A percentile compares a stretch with the other conserved stretches of the same genome.
These are phyloP conservation scores for Saccostrea echinata DNA, from an alignment of 1,140 invertebrate species.

Conservation along the genomic window DNA sequence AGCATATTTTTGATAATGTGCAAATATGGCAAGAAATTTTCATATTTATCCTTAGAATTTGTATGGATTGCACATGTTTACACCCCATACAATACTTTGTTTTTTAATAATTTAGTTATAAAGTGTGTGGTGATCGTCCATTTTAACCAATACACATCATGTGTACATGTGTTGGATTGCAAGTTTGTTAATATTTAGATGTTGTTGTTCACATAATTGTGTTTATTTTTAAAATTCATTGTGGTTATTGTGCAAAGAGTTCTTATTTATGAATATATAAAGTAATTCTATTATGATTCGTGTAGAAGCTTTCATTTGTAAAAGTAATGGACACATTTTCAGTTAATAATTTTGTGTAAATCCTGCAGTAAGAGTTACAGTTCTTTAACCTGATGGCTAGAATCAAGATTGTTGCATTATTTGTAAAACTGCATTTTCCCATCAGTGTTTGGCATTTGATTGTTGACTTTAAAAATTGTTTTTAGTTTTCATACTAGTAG, in stretches of 20 bases:
- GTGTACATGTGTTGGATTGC: not conserved
- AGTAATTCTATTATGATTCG: constrained; percentile 9
- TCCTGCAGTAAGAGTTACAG: not conserved
- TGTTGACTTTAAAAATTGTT: not conserved
- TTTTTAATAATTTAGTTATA: not conserved
- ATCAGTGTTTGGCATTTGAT: not conserved
- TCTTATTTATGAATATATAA: constrained; percentile 16
- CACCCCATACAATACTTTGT: not conserved
- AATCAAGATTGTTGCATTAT: not conserved
- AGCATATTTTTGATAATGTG: not conserved
- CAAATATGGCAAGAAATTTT: not conserved
- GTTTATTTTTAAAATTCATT: not conserved
- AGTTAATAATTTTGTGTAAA: not conserved
- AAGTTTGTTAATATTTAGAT: constrained; percentile 2
- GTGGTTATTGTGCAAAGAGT: not conserved
- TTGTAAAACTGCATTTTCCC: not conserved
- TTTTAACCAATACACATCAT: not conserved
- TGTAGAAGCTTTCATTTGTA: not conserved
- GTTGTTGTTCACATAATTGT: constrained; percentile 8
- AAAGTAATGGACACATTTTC: not conserved
- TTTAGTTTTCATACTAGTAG: not conserved
- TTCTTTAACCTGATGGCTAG: not conserved
- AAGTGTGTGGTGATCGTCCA: not conserved
- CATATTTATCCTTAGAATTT: not conserved
- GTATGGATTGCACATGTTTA: not conserved